Evolutionary conservation across 2,797 vertebrate species (phyloP).

Genomic region (Rhabdophis nuchalis): DNA sequence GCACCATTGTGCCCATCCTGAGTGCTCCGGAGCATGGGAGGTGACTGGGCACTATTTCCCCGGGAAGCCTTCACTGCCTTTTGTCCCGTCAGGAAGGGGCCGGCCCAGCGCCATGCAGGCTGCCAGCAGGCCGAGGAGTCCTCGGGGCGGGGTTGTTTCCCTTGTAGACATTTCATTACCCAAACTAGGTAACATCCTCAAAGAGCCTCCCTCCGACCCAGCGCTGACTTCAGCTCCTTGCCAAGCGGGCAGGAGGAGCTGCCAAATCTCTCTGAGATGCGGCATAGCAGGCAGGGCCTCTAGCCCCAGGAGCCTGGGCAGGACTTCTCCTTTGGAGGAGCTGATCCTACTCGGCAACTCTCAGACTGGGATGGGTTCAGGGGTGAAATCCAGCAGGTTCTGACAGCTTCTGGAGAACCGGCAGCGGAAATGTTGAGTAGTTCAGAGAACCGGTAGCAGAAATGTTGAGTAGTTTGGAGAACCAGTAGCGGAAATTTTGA

Average conservation of each 20-base stretch:
- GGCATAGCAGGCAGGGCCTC: neutral
- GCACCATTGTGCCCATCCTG: neutral
- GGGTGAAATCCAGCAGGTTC: too few species aligned
- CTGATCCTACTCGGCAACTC: neutral
- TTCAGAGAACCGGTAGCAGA: too few species aligned
- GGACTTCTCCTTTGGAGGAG: neutral
- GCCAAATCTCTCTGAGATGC: neutral
- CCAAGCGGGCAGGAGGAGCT: neutral
- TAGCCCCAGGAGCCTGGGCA: neutral
- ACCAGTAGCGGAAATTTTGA: too few species aligned
- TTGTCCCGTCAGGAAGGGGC: slow-evolving; percentile 2
- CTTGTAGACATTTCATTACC: neutral
- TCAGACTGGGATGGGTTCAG: neutral
- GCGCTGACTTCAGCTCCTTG: neutral
- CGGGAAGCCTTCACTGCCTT: neutral
- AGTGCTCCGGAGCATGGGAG: neutral
- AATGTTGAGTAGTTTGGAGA: too few species aligned
- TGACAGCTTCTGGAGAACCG: too few species aligned
- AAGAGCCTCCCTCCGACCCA: too few species aligned
- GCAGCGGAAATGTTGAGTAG: too few species aligned
- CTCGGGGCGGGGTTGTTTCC: neutral
- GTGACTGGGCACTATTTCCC: neutral
- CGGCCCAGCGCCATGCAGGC: neutral
- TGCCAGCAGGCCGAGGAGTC: neutral
- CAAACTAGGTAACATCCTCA: too few species aligned